A percentile compares a stretch with the other conserved stretches of the same genome.
Conservation (phyloP, 1,140 invertebrate genomes). For the Steinernema khuongi region DNA sequence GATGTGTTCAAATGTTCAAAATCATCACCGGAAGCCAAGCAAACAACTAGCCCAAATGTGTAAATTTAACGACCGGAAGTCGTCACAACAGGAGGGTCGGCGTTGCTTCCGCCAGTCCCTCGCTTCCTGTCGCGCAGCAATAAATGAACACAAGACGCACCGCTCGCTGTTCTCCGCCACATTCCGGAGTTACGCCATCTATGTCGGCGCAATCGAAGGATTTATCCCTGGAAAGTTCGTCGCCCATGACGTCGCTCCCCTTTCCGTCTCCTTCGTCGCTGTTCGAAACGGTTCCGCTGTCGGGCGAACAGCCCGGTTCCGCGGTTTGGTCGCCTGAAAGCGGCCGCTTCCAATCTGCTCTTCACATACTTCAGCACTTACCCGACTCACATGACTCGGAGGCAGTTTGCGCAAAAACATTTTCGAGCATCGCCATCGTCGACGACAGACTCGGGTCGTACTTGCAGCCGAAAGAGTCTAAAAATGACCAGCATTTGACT, state of each 20-base stretch:
- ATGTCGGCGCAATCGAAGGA: background rate
- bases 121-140: too few species aligned
- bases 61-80: too few species aligned
- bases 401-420: background rate
- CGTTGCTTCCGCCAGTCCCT: too few species aligned
- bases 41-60: too few species aligned
- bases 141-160: too few species aligned
- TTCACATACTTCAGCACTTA: background rate
- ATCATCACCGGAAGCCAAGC: too few species aligned
- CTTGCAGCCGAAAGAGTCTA: background rate
- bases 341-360: background rate
- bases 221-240: background rate
- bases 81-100: too few species aligned
- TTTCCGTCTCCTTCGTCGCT: slow-evolving; percentile 8
- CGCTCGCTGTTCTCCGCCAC: background rate
- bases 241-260: slow-evolving; percentile 12
- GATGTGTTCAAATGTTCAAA: too few species aligned
- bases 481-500: background rate
- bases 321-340: background rate
- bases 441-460: background rate
- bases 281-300: slow-evolving; percentile 8
- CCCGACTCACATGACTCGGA: background rate
- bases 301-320: slow-evolving; percentile 5
- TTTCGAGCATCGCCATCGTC: background rate
- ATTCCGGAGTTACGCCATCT: background rate